Evolutionary conservation across 1,140 invertebrate genomes (phyloP).

Genomic region (Solenopsis fugax): DNA sequence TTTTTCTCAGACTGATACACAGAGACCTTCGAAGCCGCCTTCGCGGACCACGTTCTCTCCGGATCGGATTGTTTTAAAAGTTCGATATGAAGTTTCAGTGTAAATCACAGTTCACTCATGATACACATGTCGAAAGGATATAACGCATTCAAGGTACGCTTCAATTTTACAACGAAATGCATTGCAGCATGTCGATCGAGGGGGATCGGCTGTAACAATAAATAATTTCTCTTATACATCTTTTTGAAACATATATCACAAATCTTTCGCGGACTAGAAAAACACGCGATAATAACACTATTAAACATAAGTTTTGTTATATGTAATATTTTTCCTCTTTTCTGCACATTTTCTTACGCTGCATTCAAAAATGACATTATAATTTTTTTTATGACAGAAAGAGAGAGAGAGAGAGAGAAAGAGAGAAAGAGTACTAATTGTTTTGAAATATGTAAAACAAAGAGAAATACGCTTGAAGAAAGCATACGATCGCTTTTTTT

Average conservation of each 20-base stretch:
- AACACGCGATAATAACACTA: conserved; percentile 40
- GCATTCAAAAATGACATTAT: conserved; percentile 28
- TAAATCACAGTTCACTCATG: conserved; percentile 39
- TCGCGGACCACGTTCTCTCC: conserved; percentile 19
- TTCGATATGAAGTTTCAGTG: conserved; percentile 25
- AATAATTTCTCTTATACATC: conserved; percentile 40
- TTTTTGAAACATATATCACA: conserved; percentile 28
- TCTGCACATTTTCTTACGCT: conserved; percentile 2
- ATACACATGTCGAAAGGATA: conserved; percentile 34
- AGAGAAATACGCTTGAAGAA: conserved; percentile 37
- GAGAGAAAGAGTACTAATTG: conserved; percentile 16
- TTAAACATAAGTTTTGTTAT: conserved; percentile 37
- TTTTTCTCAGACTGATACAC: neutral
- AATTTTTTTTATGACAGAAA: neutral
- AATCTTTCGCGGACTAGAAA: conserved; percentile 27
- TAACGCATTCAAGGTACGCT: conserved; percentile 33
- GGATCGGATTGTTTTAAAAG: neutral
- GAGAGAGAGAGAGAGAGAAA: neutral
- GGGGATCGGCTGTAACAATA: conserved; percentile 36
- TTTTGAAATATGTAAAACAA: conserved; percentile 33
- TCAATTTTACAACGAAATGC: conserved; percentile 33
- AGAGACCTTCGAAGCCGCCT: neutral
- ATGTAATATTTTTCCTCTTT: conserved; percentile 3
- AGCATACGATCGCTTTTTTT: conserved; percentile 58
- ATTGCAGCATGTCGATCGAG: conserved; percentile 16